A percentile compares a stretch with the other conserved stretches of the same genome.
These are phyloP conservation scores for Trichomalopsis sarcophagae DNA, from an alignment of 1,140 invertebrate species.

Conservation along the genomic window DNA sequence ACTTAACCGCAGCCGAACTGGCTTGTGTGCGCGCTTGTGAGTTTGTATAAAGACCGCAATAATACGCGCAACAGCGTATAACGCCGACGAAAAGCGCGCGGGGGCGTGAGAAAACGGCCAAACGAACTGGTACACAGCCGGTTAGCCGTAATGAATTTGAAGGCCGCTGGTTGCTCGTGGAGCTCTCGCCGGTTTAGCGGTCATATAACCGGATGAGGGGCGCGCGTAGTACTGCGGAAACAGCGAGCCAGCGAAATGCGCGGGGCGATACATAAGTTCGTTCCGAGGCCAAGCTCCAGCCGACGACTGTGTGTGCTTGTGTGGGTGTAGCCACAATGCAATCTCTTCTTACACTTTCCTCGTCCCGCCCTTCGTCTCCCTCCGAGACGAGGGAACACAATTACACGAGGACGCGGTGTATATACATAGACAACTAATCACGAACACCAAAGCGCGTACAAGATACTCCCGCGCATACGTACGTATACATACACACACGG, in stretches of 20 bases:
- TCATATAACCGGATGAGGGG: constrained; percentile 24
- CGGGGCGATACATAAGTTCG: background rate
- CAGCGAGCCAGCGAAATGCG: background rate
- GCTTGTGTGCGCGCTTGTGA: too few species aligned
- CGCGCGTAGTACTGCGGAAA: background rate
- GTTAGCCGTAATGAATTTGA: constrained; percentile 19
- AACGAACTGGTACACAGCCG: background rate
- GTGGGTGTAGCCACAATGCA: background rate
- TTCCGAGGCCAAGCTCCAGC: background rate
- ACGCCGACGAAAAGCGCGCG: background rate
- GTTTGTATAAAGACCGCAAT: background rate
- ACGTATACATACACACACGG: background rate
- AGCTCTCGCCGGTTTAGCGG: background rate
- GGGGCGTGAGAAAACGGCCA: background rate
- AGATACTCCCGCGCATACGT: background rate
- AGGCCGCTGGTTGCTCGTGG: background rate
- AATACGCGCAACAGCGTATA: background rate
- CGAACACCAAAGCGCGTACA: too few species aligned
- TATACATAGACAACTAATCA: too few species aligned
- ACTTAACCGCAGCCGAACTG: too few species aligned
- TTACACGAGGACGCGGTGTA: too few species aligned
- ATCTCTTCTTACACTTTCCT: background rate
- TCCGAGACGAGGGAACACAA: too few species aligned
- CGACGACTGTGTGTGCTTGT: too few species aligned
- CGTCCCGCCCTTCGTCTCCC: too few species aligned